phyloP scores from a whole-genome alignment of 2,113 vertebrate species.

The Dunckerocampus dactyliophorus region DNA sequence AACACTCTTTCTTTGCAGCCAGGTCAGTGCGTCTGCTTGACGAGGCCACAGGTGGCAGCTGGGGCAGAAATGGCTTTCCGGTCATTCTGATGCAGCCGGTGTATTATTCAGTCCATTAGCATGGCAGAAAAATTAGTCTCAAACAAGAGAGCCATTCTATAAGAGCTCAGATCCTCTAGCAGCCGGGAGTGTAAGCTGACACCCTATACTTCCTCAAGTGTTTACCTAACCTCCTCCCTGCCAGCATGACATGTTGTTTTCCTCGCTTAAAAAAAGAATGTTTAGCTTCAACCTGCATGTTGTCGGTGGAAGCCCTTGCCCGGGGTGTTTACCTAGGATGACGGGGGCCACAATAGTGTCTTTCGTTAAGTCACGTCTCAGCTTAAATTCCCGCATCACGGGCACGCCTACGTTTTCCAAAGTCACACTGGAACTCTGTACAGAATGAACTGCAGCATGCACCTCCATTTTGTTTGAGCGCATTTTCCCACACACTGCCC shows the following conservation, averaged over 20 bases:
- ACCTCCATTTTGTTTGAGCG: constrained; percentile 69
- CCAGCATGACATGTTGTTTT: constrained; percentile 71
- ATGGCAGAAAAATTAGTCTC: constrained; percentile 70
- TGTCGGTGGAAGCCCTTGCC: constrained; percentile 69
- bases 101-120: constrained; percentile 76
- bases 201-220: constrained; percentile 63
- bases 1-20: constrained; percentile 64
- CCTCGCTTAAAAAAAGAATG: constrained; percentile 59
- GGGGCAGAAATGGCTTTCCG: constrained; percentile 70
- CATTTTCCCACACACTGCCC: constrained; percentile 62
- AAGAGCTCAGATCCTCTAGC: constrained; percentile 66
- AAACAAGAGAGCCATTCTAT: constrained; percentile 73
- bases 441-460: constrained; percentile 16
- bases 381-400: constrained; percentile 32
- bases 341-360: constrained; percentile 47
- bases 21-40: constrained; percentile 64
- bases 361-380: constrained; percentile 56
- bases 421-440: constrained; percentile 12
- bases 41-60: constrained; percentile 64
- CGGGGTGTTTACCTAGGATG: constrained; percentile 69
- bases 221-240: constrained; percentile 68
- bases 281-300: constrained; percentile 65
- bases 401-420: constrained; percentile 45
- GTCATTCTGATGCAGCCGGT: constrained; percentile 72
- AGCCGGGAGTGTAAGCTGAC: constrained; percentile 57